phyloP scores from a whole-genome alignment of 1,140 invertebrate genomes.

The Tetranychus cinnabarinus region DNA sequence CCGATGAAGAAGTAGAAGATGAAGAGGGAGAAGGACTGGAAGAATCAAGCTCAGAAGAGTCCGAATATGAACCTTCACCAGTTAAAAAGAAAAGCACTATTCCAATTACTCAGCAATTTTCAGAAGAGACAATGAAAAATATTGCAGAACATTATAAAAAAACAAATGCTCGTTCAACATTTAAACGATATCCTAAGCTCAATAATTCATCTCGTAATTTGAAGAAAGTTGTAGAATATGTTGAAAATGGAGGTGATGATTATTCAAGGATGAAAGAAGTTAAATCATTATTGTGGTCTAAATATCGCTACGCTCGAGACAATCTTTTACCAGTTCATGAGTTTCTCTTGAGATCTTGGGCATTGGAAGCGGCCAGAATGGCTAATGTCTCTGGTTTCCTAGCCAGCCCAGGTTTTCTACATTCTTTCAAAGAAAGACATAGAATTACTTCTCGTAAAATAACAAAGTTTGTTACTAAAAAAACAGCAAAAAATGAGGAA shows the following conservation, averaged over 20 bases:
- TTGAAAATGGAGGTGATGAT: neutral
- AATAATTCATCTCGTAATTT: neutral
- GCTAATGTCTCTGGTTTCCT: neutral
- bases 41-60: no score
- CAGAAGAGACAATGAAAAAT: neutral
- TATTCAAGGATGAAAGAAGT: neutral
- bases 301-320: neutral
- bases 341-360: neutral
- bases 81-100: neutral
- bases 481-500: neutral
- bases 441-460: neutral
- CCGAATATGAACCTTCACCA: neutral
- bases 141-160: neutral
- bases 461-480: neutral
- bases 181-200: neutral
- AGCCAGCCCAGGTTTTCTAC: neutral
- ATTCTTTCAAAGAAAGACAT: neutral
- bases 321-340: neutral
- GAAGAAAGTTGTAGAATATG: neutral
- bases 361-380: neutral
- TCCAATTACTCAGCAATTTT: neutral
- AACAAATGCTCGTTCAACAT: neutral
- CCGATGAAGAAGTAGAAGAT: no score
- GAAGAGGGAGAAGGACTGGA: no score
- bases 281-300: neutral